phyloP scores from a whole-genome alignment of 2,113 vertebrate species.

The Madoqua kirkii region DNA sequence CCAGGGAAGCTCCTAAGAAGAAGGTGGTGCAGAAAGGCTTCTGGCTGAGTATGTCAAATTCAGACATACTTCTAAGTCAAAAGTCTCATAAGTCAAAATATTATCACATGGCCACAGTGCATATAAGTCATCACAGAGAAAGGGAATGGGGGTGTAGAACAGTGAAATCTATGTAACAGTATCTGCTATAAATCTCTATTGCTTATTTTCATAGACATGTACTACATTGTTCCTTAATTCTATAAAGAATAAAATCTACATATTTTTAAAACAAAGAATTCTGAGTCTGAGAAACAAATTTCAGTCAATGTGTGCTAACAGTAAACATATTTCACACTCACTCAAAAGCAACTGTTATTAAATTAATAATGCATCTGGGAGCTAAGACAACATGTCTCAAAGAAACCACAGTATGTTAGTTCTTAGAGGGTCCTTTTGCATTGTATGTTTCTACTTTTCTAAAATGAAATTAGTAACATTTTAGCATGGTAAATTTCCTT shows the following conservation, averaged over 20 bases:
- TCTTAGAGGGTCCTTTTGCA: background rate
- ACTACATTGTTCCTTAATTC: background rate
- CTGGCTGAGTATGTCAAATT: background rate
- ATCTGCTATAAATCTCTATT: background rate
- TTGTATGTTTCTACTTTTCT: background rate
- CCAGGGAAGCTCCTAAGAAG: background rate
- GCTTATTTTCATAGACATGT: background rate
- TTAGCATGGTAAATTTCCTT: conserved; percentile 14
- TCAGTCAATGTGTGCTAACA: background rate
- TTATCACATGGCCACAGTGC: no score
- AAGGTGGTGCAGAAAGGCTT: background rate
- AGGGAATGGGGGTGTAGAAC: accelerated
- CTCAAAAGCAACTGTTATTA: background rate
- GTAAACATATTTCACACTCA: background rate
- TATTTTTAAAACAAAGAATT: background rate
- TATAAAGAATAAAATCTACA: background rate
- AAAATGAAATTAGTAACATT: background rate
- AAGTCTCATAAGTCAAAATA: background rate
- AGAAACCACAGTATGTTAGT: background rate
- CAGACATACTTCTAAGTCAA: background rate
- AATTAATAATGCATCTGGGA: background rate
- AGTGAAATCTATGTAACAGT: background rate
- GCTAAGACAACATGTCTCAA: background rate
- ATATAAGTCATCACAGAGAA: background rate
- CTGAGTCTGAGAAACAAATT: background rate